Base-by-base conservation (phyloP, 2,113 vertebrate species). In the Cynoglossus semilaevis region DNA sequence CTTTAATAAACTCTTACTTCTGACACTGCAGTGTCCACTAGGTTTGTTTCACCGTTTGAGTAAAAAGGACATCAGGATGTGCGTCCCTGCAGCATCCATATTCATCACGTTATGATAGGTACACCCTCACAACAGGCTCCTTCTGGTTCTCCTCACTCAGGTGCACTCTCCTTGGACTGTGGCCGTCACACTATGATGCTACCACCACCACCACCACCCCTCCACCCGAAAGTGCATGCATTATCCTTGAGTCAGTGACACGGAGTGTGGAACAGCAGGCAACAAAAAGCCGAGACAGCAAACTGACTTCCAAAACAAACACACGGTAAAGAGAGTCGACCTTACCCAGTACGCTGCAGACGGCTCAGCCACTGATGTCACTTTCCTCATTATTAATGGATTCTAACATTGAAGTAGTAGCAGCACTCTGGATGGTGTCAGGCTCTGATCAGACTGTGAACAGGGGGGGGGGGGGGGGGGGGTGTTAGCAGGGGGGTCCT, bases 101-200 rank as follows among this genome's bases (percentile, higher is more conserved):
- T 83, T 79, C 76, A 86, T 81, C 51, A 44, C 4, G 51, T 37
- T 56, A 47, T 18, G 58, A 61, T 52, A 45, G 18, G 67, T 71
- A 62, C 55, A 49, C 46, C 47, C 41, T 57, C 29, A 17, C 19
- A 37, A 9, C 43, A 38, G 34, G 42, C 46, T 40, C 15, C 56
- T 51, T 44, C 51, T 45, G 9, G 70, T 77, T 70, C 64, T 72
- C 62, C 35, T 72, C 70, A 51, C 77, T 67, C 65, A 77, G 73
- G 73, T 77, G 65, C 53, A 19, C 56, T 84, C 74, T 76, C 79
- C 79, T 80, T 75, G 77, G 47, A 49, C 35, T 15, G 38, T 15
- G 52, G 58, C 49, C 36, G 53, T 70, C 72, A 77, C 58, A 72
- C 58, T 52, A 53, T 55, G 3, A 10, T 40, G 67, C 54, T 10